Evolutionary conservation across 92 coral and sea anemone species (phyloP), one percentile per base, ranked within the genome.

Genomic region (Porites rus): DNA sequence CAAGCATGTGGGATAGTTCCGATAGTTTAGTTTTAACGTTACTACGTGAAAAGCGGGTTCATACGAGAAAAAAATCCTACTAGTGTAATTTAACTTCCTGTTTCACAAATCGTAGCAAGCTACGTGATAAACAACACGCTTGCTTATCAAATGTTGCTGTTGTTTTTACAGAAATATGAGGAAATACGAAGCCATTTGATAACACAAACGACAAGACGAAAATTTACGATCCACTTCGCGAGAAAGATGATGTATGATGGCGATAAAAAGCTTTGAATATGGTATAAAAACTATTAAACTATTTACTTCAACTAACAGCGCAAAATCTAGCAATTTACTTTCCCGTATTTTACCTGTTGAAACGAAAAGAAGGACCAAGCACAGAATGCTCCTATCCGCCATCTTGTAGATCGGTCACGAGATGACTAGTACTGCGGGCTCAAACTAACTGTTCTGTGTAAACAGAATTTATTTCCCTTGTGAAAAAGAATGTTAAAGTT

Each of bases 341-440:
- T 12, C 16, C 14, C 28, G 6, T 1, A 62, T 77, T 14, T 74
- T 73, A 83, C 87, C 87, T 83, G 87, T 8, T 25, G 74, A 74
- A 61, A 74, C 10, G 53, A 73, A 83, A 63, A 64, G 20, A 13
- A 74, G 53, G 43, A 75, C 74, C 52, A 83, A 61, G 73, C 59
- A 62, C 0, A 46, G 64, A 18, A 83, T 18, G 8, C n/a, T n/a
- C 60, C 19, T 46, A 8, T 21, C 80, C 87, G 87, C 87, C 87
- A 83, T 83, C 53, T 74, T 83, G 63, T 64, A 59, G 46, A 64
- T 61, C 62, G 65, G 80, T 83, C 87, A 83, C 87, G 87, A 83
- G 87, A 83, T 74, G 8, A 2, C 71, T 10, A 1, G 50, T 25
- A 82, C 7, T 64, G 87, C 87, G 87, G 87, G 87, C 87, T 83